Evolutionary conservation across 2,888 invertebrate species (phyloP).

Genomic region (Falcaria lacertinaria): DNA sequence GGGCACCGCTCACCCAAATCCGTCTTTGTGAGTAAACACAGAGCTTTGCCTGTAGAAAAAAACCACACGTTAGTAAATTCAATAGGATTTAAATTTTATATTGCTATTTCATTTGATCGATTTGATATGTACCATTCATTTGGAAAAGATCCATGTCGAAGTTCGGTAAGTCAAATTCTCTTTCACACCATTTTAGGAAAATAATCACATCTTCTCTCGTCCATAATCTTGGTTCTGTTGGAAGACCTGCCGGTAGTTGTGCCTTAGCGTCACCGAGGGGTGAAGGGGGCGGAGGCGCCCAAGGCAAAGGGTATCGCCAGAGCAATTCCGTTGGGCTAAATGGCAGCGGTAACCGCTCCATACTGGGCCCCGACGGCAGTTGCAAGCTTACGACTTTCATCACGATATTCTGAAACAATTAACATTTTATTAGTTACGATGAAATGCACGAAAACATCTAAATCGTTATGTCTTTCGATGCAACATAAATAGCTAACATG

Average conservation of each 20-base stretch:
- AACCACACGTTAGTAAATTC: conserved; percentile 1
- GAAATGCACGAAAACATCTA: too few species aligned
- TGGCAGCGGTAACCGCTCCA: conserved; percentile 89
- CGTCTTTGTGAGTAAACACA: conserved; percentile 92
- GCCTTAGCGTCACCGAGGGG: conserved; percentile 92
- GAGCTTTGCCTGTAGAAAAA: conserved; percentile 86
- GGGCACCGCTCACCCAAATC: conserved; percentile 96
- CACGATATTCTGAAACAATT: conserved; percentile 59
- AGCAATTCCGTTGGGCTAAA: conserved; percentile 90
- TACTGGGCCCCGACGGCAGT: conserved; percentile 85
- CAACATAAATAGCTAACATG: conserved; percentile 1
- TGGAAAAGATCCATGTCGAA: conserved; percentile 96
- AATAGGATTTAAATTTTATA: background rate
- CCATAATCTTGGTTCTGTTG: conserved; percentile 94
- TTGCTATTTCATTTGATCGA: background rate
- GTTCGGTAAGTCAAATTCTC: conserved; percentile 94
- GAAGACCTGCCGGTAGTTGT: conserved; percentile 89
- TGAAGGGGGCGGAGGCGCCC: conserved; percentile 83
- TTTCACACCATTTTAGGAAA: conserved; percentile 94
- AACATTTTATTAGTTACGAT: background rate
- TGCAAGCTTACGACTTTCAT: conserved; percentile 86
- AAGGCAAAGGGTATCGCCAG: conserved; percentile 92
- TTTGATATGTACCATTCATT: conserved; percentile 89
- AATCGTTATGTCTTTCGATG: background rate
- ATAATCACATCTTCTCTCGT: conserved; percentile 92